Conservation (phyloP, 2,888 invertebrate species). For the Tuta absoluta region DNA sequence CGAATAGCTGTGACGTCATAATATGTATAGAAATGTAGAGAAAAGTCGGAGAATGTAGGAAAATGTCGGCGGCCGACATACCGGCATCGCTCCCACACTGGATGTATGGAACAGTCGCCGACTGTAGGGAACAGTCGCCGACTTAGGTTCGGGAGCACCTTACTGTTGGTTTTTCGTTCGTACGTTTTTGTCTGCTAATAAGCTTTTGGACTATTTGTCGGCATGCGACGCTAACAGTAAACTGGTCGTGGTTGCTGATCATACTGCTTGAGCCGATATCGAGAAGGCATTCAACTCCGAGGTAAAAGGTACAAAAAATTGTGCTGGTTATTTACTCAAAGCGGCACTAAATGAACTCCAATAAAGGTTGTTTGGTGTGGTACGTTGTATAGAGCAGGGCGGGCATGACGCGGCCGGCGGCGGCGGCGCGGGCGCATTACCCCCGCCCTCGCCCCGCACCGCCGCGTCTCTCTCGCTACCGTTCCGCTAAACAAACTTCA, state of each 20-base stretch:
- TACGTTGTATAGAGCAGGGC: slow-evolving; percentile 50
- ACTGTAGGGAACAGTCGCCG: too few species aligned
- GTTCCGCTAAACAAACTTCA: slow-evolving; percentile 80
- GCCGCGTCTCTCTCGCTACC: slow-evolving; percentile 50
- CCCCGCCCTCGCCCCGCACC: slow-evolving; percentile 25
- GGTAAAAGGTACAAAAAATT: slow-evolving; percentile 47
- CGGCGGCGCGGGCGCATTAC: slow-evolving; percentile 60
- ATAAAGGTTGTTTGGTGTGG: slow-evolving; percentile 39
- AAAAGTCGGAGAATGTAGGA: too few species aligned
- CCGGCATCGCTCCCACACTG: too few species aligned
- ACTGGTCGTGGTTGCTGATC: slow-evolving; percentile 49
- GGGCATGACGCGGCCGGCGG: slow-evolving; percentile 38
- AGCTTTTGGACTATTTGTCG: slow-evolving; percentile 31
- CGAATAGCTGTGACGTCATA: too few species aligned
- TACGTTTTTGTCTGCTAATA: slow-evolving; percentile 31
- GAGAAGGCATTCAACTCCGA: slow-evolving; percentile 41
- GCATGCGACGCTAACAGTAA: slow-evolving; percentile 40
- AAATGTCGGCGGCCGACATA: too few species aligned
- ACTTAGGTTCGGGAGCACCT: too few species aligned
- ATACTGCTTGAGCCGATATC: slow-evolving; percentile 16
- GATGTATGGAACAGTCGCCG: too few species aligned
- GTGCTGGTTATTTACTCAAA: slow-evolving; percentile 54
- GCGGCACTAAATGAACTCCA: slow-evolving; percentile 53
- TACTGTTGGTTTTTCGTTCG: too few species aligned
- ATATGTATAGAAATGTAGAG: too few species aligned